Evolutionary conservation across 2,888 invertebrate species (phyloP), one percentile per base, ranked within the genome.

Genomic region (Notodonta ziczac): DNA sequence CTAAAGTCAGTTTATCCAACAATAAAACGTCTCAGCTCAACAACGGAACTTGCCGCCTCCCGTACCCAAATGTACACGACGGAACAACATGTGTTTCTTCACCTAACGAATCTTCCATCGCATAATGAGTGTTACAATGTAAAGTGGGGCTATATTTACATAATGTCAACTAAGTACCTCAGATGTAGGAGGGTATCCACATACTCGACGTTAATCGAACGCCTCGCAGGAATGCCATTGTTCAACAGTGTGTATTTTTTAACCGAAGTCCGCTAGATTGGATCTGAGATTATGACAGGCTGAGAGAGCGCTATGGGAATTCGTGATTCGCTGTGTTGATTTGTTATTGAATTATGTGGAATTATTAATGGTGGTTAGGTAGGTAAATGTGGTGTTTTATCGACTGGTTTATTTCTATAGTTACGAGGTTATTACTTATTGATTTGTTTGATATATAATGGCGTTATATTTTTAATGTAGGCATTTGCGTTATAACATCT

Each of bases 51-150:
- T 88, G 78, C 86, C 57, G 48, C 42, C 67, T 40, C 14, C 84
- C 73, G 65, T 80, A 80, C 85, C 70, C 39, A 66, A 52, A 62
- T 67, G 78, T 78, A 78, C 80, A 81, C 79, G 87, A 92, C 93
- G 93, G 92, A 91, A 92, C 93, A 92, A 93, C 93, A 93, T 89
- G 84, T 93, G 93, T 93, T 93, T 93, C 93, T 92, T 93, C 93
- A 93, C 93, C 93, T 93, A 92, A 92, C 93, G 92, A 93, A 92
- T 93, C 93, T 91, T 87, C 89, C 82, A 79, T 80, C 72, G 90
- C 85, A 93, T 93, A 93, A 92, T 93, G 91, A 93, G 90, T 85
- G 89, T 87, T 82, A 91, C 92, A 93, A 91, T 91, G 90, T 91
- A 91, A 89, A 92, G 91, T 91, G 90, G 90, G 83, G 73, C 84